Evolutionary conservation across 2,888 invertebrate genomes (phyloP).

Genomic region (Teleogryllus oceanicus): DNA sequence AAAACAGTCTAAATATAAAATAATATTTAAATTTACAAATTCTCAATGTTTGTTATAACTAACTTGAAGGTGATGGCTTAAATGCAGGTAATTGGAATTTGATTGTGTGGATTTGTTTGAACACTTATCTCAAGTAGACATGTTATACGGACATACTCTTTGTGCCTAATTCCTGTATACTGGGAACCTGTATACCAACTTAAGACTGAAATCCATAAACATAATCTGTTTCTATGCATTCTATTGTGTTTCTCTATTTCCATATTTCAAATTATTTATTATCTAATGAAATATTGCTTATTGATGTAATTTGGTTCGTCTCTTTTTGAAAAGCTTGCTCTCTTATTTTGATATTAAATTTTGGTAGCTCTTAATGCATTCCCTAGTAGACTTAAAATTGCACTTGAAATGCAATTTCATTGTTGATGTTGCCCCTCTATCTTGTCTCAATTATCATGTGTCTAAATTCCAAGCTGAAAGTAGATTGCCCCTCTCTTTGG

Average conservation of each 20-base stretch:
- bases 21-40: neutral
- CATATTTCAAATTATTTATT: conserved; percentile 25
- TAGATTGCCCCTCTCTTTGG: conserved; percentile 1
- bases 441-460: conserved; percentile 11
- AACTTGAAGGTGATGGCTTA: neutral
- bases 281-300: conserved; percentile 30
- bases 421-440: conserved; percentile 24
- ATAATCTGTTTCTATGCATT: neutral
- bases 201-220: conserved; percentile 1
- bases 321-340: conserved; percentile 31
- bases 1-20: conserved; percentile 4
- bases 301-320: conserved; percentile 32
- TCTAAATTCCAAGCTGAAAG: conserved; percentile 18
- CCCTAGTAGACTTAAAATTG: neutral
- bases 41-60: neutral
- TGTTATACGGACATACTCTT: conserved; percentile 18
- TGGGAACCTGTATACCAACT: conserved; percentile 10
- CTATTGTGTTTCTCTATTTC: conserved; percentile 6
- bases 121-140: conserved; percentile 1
- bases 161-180: neutral
- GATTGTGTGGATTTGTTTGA: conserved; percentile 18
- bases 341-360: conserved; percentile 30
- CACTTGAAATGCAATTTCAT: neutral
- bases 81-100: neutral
- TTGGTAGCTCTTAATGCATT: conserved; percentile 22